Evolutionary conservation across 2,113 vertebrate genomes (phyloP), one percentile per base, ranked within the genome.

Genomic region (Catharus fuscescens): DNA sequence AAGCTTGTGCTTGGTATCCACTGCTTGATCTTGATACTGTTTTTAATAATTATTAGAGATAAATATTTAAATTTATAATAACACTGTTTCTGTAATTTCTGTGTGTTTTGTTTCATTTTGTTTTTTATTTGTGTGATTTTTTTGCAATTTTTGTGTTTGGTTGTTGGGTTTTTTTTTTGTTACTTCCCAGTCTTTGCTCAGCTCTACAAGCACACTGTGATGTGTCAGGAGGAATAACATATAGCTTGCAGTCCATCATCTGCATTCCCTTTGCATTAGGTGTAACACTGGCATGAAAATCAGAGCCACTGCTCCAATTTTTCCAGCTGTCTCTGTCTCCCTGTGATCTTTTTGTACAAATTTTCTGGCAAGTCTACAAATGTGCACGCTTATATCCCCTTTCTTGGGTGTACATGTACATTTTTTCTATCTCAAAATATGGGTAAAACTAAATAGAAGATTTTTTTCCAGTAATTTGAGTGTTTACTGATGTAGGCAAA

Each of bases 321-420:
- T 98, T 98, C 97, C 98, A 98, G 97, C 98, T 98, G 98, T 98
- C 96, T 97, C 95, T 96, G 95, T 95, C 50, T 95, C 93, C 96
- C 95, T 98, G 95, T 98, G 98, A 98, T 98, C 97, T 97, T 98
- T 97, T 45, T 65, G 97, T 96, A 96, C 94, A 96, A 90, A 97
- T 98, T 98, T 97, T 96, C 97, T 96, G 97, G 95, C 94, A 93
- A 96, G 81, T 94, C 87, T 92, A 96, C 42, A 36, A 95, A 95
- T 95, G 93, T 95, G 89, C 94, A 95, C n/a, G 31, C 80, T 94
- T 95, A 79, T 83, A 81, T 82, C 38, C 48, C 52, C 62, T 88
- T 80, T 92, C 96, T 93, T 92, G 92, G 95, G 90, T 93, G 38
- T 80, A 34, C 64, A 64, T n/a, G 34, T 67, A 52, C 47, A 71